phyloP scores from a whole-genome alignment of 2,888 invertebrate species.

The Frankliniella fusca region DNA sequence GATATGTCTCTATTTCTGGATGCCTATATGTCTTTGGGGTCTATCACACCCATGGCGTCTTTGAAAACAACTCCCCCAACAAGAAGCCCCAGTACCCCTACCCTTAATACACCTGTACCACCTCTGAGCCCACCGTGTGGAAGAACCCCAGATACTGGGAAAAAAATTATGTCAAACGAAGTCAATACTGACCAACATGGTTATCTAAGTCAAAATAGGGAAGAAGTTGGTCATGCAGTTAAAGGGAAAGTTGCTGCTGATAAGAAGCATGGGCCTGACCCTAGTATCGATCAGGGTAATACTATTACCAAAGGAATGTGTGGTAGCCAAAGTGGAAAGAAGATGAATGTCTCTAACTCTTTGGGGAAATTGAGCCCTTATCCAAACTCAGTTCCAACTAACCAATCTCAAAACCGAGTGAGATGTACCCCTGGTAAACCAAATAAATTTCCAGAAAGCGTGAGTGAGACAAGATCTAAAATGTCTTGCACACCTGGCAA shows the following conservation, averaged over 20 bases:
- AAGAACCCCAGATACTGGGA: not conserved
- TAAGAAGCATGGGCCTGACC: not conserved
- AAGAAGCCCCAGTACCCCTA: not conserved
- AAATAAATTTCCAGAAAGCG: too few relatives aligned
- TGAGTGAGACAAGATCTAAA: too few relatives aligned
- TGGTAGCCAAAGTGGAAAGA: not conserved
- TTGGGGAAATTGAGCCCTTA: not conserved
- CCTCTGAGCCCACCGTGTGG: not conserved
- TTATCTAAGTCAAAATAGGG: not conserved
- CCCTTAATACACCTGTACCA: not conserved
- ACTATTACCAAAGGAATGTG: not conserved
- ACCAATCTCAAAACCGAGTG: too few relatives aligned
- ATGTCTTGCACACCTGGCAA: too few relatives aligned
- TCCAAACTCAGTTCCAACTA: not conserved
- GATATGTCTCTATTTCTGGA: not conserved
- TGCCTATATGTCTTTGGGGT: not conserved
- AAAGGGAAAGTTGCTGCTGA: not conserved
- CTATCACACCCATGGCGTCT: not conserved
- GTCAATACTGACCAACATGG: not conserved
- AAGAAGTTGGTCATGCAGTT: not conserved
- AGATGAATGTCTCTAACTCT: not conserved
- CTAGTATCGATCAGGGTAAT: not conserved
- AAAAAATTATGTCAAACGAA: not conserved
- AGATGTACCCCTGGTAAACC: too few relatives aligned
- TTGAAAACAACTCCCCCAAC: not conserved